Base-by-base conservation (phyloP, 2,113 vertebrate species). In the Pelecanoides urinatrix region DNA sequence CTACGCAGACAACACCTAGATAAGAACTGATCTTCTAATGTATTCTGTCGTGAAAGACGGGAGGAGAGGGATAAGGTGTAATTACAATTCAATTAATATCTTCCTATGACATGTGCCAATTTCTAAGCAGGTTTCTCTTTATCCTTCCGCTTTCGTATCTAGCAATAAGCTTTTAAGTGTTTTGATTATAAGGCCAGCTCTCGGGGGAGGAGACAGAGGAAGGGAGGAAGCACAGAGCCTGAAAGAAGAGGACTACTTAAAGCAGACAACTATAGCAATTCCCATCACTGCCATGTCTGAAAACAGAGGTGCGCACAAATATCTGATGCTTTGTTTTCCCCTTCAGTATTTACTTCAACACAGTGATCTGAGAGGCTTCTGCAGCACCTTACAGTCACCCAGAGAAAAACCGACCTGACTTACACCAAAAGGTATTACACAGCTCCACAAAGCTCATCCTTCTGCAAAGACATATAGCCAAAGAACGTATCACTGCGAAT, bases 1-100 rank as follows among this genome's bases (percentile, higher is more conserved):
- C 73, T 85, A 85, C 52, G 72, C 29, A 79, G 87, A 91, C 90
- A 90, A 76, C 87, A 97, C 70, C 77, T 90, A 94, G 92, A 90
- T 95, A 97, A 97, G 87, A 90, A 75, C 11, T 3, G 45, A 92
- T 59, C 38, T 87, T 82, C 71, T 86, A 63, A 91, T 91, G 71
- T 88, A 83, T 59, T 78, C 73, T 77, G 81, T 76, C 9, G 0
- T 74, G 87, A 90, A 91, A 94, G 58, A 91, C 0, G 0, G 27
- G 38, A 82, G 42, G 91, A 66, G 56, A 88, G 26, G 81, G 66
- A 65, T 70, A 65, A 88, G 50, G 68, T 77, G 22, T 80, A 93
- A 90, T 92, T 50, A 86, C 77, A 66, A 62, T 50, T 90, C 87
- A 88, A 76, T 79, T 91, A 87, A 50, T 88, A 88, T 77, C 92